Evolutionary conservation across 2,888 invertebrate species (phyloP).

Genomic region (Scrobipalpa costella): DNA sequence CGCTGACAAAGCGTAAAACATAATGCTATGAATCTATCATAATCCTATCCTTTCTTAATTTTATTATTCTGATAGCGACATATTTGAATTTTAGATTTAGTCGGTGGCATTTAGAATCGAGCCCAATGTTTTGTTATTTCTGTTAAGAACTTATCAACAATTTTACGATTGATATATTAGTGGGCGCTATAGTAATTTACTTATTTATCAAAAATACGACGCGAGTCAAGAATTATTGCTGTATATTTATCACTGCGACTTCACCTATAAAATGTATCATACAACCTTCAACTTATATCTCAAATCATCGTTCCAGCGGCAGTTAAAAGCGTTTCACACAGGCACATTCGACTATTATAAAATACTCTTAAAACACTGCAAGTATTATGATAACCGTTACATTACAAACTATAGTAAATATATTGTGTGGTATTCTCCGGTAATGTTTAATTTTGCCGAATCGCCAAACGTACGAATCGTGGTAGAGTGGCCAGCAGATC

Average conservation of each 20-base stretch:
- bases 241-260: not conserved
- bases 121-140: not conserved
- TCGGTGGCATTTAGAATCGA: too few relatives aligned
- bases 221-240: not conserved
- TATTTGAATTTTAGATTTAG: too few relatives aligned
- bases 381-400: conserved; percentile 37
- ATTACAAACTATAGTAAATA: conserved; percentile 42
- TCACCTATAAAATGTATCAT: not conserved
- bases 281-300: not conserved
- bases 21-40: too few relatives aligned
- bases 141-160: not conserved
- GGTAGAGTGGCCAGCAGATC: conserved; percentile 25
- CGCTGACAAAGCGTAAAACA: too few relatives aligned
- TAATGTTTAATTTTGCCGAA: conserved; percentile 63
- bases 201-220: conserved; percentile 17
- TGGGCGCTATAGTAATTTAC: not conserved
- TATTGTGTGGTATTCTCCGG: conserved; percentile 37
- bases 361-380: conserved; percentile 43
- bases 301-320: not conserved
- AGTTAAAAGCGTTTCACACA: conserved; percentile 42
- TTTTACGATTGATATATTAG: not conserved
- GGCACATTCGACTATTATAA: conserved; percentile 55
- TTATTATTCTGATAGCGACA: too few relatives aligned
- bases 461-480: conserved; percentile 52
- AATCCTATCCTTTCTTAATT: too few relatives aligned